These are phyloP conservation scores for Melieria crassipennis DNA, from an alignment of 2,888 invertebrate species.

Conservation along the genomic window DNA sequence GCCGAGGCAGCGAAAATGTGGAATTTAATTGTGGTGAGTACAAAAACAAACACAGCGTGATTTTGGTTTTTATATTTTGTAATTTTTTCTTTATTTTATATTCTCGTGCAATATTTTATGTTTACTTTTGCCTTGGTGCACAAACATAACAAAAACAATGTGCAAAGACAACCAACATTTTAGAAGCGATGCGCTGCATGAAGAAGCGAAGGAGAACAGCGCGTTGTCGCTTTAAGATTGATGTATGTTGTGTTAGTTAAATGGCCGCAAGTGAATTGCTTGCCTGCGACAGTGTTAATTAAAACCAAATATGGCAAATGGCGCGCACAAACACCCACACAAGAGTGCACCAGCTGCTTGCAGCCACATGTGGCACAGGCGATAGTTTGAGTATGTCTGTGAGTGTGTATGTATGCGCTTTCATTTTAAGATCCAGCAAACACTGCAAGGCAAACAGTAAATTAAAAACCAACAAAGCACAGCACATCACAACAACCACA, in stretches of 20 bases:
- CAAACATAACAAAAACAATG: too few relatives aligned
- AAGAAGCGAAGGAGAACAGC: too few relatives aligned
- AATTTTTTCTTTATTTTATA: not conserved
- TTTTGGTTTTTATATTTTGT: not conserved
- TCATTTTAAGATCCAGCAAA: too few relatives aligned
- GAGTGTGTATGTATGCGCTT: too few relatives aligned
- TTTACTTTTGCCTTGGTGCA: too few relatives aligned
- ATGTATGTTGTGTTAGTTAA: not conserved
- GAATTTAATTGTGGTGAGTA: constrained; percentile 97
- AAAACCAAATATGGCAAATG: constrained; percentile 28
- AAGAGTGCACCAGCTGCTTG: not conserved
- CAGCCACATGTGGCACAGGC: not conserved
- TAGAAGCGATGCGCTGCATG: too few relatives aligned
- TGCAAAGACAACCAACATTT: too few relatives aligned
- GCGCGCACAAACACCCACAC: not conserved
- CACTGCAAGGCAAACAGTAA: too few relatives aligned
- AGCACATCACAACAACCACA: too few relatives aligned
- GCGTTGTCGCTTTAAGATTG: constrained; percentile 8
- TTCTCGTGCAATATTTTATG: not conserved
- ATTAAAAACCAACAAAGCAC: too few relatives aligned
- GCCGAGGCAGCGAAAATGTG: constrained; percentile 99
- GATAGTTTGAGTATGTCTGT: too few relatives aligned
- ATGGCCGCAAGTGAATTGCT: not conserved
- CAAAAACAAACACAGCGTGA: constrained; percentile 10
- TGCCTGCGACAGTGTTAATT: constrained; percentile 15